phyloP scores from a whole-genome alignment of 1,140 invertebrate genomes.

The Meloidogyne hapla region DNA sequence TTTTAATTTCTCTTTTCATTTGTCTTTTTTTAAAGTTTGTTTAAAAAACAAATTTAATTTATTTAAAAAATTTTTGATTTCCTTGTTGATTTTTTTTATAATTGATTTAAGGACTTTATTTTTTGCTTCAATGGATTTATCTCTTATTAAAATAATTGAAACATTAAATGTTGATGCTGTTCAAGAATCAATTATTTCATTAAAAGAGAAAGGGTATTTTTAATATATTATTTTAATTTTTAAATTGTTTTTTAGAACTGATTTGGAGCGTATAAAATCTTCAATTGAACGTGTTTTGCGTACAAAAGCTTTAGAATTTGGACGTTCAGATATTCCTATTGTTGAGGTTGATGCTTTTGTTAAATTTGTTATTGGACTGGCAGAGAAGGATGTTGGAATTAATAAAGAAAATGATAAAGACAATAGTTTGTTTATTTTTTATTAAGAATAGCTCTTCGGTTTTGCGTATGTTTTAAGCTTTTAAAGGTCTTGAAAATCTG shows the following conservation, averaged over 20 bases:
- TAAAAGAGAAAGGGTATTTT: constrained; percentile 1
- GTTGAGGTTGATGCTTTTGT: constrained; percentile 17
- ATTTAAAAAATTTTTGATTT: too few relatives aligned
- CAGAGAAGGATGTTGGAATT: constrained; percentile 12
- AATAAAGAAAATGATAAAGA: neutral
- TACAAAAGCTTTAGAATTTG: constrained; percentile 17
- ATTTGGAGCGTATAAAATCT: constrained; percentile 13
- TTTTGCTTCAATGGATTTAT: neutral
- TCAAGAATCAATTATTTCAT: neutral
- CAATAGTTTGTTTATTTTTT: neutral
- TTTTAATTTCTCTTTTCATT: too few relatives aligned
- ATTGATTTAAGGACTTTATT: neutral
- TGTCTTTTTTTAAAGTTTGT: too few relatives aligned
- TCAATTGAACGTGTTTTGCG: constrained; percentile 16
- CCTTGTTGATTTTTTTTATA: neutral
- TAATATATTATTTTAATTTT: neutral
- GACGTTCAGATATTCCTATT: neutral
- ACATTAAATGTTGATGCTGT: neutral
- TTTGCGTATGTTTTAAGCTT: too few relatives aligned
- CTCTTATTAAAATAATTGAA: neutral
- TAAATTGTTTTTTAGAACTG: constrained; percentile 18
- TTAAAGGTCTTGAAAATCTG: too few relatives aligned
- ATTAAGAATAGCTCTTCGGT: neutral
- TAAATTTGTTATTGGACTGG: constrained; percentile 15
- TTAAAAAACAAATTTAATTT: too few relatives aligned